phyloP scores from a whole-genome alignment of 1,140 invertebrate species.

The Heliconius hewitsoni region DNA sequence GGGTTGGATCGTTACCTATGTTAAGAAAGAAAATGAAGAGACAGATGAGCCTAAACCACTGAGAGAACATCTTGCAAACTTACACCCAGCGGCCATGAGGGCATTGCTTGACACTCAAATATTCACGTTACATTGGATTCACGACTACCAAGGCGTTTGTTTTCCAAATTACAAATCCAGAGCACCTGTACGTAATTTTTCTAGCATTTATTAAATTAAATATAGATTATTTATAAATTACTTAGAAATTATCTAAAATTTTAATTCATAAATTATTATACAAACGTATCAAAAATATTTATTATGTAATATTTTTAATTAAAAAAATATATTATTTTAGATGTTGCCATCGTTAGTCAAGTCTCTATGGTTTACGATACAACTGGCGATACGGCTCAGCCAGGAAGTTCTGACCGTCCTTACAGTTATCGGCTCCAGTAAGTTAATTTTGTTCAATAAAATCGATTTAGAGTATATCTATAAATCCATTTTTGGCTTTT shows the following conservation, averaged over 20 bases:
- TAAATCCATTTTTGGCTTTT: too few relatives aligned
- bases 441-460: conserved; percentile 13
- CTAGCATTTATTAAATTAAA: too few relatives aligned
- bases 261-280: too few relatives aligned
- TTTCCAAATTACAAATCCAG: conserved; percentile 56
- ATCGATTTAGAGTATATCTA: too few relatives aligned
- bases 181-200: conserved; percentile 38
- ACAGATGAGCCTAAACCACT: conserved; percentile 32
- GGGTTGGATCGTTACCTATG: conserved; percentile 60
- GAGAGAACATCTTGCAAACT: conserved; percentile 55
- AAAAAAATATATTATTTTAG: conserved; percentile 43
- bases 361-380: conserved; percentile 50
- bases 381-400: conserved; percentile 42
- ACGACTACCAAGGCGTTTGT: conserved; percentile 72
- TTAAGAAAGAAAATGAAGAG: conserved; percentile 31
- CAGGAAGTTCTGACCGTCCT: conserved; percentile 45
- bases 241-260: too few relatives aligned
- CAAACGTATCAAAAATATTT: too few relatives aligned
- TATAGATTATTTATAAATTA: too few relatives aligned
- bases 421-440: conserved; percentile 39
- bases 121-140: conserved; percentile 65
- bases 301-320: too few relatives aligned
- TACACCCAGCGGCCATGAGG: conserved; percentile 59
- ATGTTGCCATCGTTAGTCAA: conserved; percentile 52
- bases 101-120: conserved; percentile 59